Base-by-base conservation (phyloP, 2,888 invertebrate genomes). In the Calameuta pallipes region DNA sequence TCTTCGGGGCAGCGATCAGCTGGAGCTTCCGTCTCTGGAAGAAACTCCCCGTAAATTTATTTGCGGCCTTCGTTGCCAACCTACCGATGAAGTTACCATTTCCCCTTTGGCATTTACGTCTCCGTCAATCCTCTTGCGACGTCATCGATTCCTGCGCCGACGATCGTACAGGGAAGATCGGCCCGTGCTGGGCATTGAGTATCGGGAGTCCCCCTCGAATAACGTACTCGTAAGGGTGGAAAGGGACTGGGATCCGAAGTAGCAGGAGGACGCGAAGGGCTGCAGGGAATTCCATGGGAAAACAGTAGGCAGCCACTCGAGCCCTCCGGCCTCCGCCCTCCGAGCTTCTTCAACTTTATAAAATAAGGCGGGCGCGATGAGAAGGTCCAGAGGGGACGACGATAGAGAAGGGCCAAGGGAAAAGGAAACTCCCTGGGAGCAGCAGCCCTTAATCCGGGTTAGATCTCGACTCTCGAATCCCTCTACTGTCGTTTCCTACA, bases 321-420 rank as follows among this genome's bases (percentile, higher is more conserved):
- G 41, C 15, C 15, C 37, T 78, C 80, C 78, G 82, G 3, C 33
- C 33, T 33, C 3, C 33, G 33, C 15, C 15, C 41, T 78, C 80
- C 78, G 82, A 81, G 83, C 84, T 87, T 84, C 85, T 80, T 80
- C 80, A 86, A 87, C 85, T 87, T 87, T 87, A 83, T 85, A 85
- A 87, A 87, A 85, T 81, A 82, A 76, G 77, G 76, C 81, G 79
- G 76, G 79, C 80, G 81, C 76, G 77, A 73, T n/a, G 69, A 75
- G 41, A 34, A 56, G 69, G 33, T 34, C 36, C 69, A 41, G 69
- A 76, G 68, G 41, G 41, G 41, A 15, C 3, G 70, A 11, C 11
- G n/a, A 36, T 12, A 12, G 36, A 36, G 30, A 35, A 75, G 70
- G 33, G 30, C 15, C 30, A 4, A 70, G 70, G 15, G 70, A 70